Base-by-base conservation (phyloP, 2,113 vertebrate species). In the Istiophorus platypterus region DNA sequence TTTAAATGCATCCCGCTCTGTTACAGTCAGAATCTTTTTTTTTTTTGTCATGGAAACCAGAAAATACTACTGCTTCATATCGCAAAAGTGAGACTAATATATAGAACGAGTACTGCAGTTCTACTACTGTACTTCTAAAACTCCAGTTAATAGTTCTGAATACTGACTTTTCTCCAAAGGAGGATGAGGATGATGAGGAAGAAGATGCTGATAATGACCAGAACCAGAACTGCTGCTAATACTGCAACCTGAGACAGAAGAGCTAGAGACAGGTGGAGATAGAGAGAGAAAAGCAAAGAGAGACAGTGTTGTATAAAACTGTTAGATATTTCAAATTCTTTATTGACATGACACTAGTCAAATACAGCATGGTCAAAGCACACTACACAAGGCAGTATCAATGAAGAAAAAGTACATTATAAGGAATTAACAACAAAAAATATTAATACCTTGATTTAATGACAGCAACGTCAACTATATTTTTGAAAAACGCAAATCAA, bases 101-200 rank as follows among this genome's bases (percentile, higher is more conserved):
- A 34, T 34, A 34, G 6, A 34, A 34, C 6, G 13, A 52, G 2
- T 68, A 52, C 37, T 45, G 59, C 20, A 29, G 29, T 10, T 13
- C 1, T 14, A 41, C 22, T 14, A 9, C 17, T 3, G 15, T 27
- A 34, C 2, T 20, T 22, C 31, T 41, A 18, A 41, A 41, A 70
- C 39, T 42, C 7, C 67, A 49, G 26, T 24, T 24, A 7, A 9
- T 11, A 6, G 3, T 29, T 20, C 12, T 56, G 34, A 56, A 31
- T 41, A 78, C 93, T 94, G 88, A 99, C 98, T 95, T 98, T 99
- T 88, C 95, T 96, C 96, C 97, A 98, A 65, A 99, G 91, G 59
- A 97, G 37, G 2, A 99, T 96, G 76, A 99, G 95, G 82, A 99
- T 96, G 92, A 97, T 95, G 79, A 99, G 92, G 88, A 96, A 97